Evolutionary conservation across 1,140 invertebrate species (phyloP), one percentile per base, ranked within the genome.

Genomic region (Cheumatopsyche charites): DNA sequence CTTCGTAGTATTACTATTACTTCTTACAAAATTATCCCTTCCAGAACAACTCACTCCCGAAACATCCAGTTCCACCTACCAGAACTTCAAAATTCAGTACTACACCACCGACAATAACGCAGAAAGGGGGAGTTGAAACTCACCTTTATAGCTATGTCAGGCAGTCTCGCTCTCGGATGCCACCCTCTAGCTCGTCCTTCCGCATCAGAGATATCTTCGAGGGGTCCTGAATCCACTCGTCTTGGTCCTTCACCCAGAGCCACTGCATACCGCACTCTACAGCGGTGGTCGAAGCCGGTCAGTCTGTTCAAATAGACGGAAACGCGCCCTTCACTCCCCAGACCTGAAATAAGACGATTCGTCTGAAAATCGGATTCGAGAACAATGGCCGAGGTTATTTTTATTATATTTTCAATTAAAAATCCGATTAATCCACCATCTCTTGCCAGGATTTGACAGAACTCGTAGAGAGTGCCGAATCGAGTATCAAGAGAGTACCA

Each of bases 261-360:
- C 11, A 94, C 84, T 80, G 86, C 88, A 79, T 93, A 94, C 2
- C 89, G 83, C 0, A 94, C 89, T 36, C 91, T 86, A 80, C 92
- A 94, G 23, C 89, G 88, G 77, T 94, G 92, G 77, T 94, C 91
- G 79, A 93, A 94, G 6, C 91, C 92, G 2, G 92, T 93, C 63
- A 93, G 86, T 45, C 93, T 85, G 74, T 91, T 89, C 17, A 95
- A 84, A 67, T 90, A 89, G 9, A 92, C 80, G 74, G 86, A 83
- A 79, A 89, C 74, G 77, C 86, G 77, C 45, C 85, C 84, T 13
- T 89, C 86, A 19, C 81, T 81, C 21, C 79, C 77, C 1, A 76
- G 72, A 70, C 70, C 75, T 76, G 47, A 23, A 69, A 69, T 12
- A 73, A 55, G 62, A 25, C 23, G 13, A 61, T 19, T 61, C 13